These are phyloP conservation scores for Coenonympha arcania DNA, from an alignment of 2,888 invertebrate genomes.

Conservation along the genomic window DNA sequence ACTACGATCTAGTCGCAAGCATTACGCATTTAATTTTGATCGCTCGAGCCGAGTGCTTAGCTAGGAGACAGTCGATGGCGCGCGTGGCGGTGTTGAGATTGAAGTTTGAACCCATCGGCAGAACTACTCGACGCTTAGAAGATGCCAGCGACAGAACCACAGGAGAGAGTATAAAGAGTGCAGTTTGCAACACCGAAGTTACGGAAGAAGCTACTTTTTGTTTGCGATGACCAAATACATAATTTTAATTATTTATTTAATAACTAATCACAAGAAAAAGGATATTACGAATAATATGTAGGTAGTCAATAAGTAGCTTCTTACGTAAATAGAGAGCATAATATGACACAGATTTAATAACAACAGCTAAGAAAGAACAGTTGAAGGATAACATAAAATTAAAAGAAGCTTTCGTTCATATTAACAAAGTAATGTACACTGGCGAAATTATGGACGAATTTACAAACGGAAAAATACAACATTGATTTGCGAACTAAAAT, in stretches of 20 bases:
- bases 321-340: conserved; percentile 61
- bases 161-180: conserved; percentile 74
- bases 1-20: conserved; percentile 74
- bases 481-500: conserved; percentile 68
- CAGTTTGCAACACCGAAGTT: conserved; percentile 73
- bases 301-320: conserved; percentile 45
- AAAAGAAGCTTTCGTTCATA: conserved; percentile 57
- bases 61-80: conserved; percentile 58
- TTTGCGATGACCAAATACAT: too few species aligned
- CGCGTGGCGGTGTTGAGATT: conserved; percentile 65
- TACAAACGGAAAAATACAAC: conserved; percentile 64
- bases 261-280: not conserved
- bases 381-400: conserved; percentile 56
- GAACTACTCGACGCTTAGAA: conserved; percentile 64
- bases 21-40: conserved; percentile 71
- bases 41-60: conserved; percentile 71
- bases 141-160: conserved; percentile 71
- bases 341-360: conserved; percentile 63
- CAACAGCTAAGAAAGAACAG: conserved; percentile 70
- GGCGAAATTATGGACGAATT: conserved; percentile 55
- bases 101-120: conserved; percentile 58
- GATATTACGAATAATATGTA: too few species aligned
- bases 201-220: conserved; percentile 49
- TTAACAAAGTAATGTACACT: conserved; percentile 44
- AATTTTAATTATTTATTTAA: too few species aligned